A percentile compares a stretch with the other conserved stretches of the same genome.
phyloP scores from a whole-genome alignment of 2,113 vertebrate species.

The Glaucomys volans region DNA sequence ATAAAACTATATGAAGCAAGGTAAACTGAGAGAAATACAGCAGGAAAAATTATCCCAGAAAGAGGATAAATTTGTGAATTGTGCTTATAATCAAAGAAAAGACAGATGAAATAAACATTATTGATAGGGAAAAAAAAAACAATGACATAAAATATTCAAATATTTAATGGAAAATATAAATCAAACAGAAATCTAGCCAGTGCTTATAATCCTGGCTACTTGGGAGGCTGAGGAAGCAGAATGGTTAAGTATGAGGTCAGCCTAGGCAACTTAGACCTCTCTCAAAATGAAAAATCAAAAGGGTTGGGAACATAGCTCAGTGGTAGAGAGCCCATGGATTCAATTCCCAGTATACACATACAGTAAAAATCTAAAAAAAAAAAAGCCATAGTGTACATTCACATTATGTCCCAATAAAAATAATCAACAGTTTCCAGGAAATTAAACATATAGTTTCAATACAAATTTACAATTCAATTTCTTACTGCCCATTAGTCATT shows the following conservation, averaged over 20 bases:
- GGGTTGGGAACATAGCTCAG: no score
- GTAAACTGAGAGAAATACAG: background rate
- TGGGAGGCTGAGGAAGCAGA: no score
- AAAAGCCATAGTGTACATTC: background rate
- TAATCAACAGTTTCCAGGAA: background rate
- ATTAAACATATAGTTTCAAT: background rate
- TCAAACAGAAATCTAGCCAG: background rate
- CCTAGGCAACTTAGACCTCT: no score
- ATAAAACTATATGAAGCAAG: background rate
- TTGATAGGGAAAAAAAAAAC: constrained; percentile 25
- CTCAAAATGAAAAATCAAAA: no score
- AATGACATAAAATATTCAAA: constrained; percentile 7
- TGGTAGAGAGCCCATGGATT: no score
- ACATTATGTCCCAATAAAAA: background rate
- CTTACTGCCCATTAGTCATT: background rate
- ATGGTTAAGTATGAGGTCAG: no score
- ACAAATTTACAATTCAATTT: constrained; percentile 9
- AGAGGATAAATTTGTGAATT: background rate
- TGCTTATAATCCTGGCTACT: no score
- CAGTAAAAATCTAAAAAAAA: no score
- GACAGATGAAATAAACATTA: constrained; percentile 36
- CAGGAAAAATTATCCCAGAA: constrained; percentile 15
- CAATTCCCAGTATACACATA: no score
- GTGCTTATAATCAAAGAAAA: background rate
- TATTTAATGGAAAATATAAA: background rate